These are phyloP conservation scores for Synanthedon tipuliformis DNA, from an alignment of 2,888 invertebrate species.

Conservation along the genomic window DNA sequence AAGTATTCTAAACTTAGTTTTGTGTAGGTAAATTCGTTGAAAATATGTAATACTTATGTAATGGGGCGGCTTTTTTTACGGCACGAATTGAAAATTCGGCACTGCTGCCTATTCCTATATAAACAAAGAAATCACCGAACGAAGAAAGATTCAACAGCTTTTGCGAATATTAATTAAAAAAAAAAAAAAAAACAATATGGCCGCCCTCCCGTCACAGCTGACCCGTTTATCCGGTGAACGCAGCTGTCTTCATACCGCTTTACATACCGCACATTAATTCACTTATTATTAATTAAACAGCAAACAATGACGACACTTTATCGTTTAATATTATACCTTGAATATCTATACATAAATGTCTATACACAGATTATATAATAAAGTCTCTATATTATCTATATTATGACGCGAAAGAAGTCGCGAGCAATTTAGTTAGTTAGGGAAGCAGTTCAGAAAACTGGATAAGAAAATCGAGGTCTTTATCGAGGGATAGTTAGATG, in stretches of 20 bases:
- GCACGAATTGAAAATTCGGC: too few species aligned
- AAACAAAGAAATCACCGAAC: neutral
- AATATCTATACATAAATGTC: neutral
- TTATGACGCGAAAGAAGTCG: too few species aligned
- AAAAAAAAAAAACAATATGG: constrained; percentile 5
- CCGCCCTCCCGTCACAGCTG: constrained; percentile 11
- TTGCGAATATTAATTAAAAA: neutral
- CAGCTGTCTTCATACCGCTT: constrained; percentile 10
- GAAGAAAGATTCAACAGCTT: too few species aligned
- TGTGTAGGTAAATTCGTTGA: too few species aligned
- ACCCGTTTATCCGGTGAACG: constrained; percentile 10
- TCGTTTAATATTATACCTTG: neutral
- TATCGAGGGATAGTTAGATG: too few species aligned
- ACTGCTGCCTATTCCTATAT: neutral
- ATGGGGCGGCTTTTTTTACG: too few species aligned
- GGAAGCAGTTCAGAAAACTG: too few species aligned
- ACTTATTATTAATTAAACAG: neutral
- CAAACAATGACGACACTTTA: neutral
- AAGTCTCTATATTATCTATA: too few species aligned
- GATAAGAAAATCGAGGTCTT: too few species aligned
- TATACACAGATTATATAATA: neutral
- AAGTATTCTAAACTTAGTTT: too few species aligned
- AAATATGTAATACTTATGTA: too few species aligned
- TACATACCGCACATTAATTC: neutral
- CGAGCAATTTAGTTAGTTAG: too few species aligned